phyloP scores from a whole-genome alignment of 2,797 vertebrate genomes.

The Hybognathus amarus region DNA sequence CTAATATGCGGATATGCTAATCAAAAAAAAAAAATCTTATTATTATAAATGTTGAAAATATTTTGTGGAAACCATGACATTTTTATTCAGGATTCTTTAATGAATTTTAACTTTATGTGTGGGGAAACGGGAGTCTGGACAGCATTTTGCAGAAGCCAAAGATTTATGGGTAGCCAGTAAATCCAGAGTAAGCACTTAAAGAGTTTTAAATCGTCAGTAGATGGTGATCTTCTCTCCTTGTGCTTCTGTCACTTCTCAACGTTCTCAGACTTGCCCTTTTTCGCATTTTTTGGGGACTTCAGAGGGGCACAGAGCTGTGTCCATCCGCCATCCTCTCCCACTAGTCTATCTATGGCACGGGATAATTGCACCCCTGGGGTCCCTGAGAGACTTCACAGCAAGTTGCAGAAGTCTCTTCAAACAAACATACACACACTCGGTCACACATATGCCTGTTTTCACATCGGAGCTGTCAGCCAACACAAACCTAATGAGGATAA shows the following conservation, averaged over 20 bases:
- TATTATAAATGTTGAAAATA: neutral
- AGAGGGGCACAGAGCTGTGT: constrained; percentile 64
- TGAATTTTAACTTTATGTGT: neutral
- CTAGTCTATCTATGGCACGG: constrained; percentile 63
- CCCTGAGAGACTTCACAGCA: constrained; percentile 67
- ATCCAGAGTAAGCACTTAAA: constrained; percentile 1
- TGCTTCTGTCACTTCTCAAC: constrained; percentile 32
- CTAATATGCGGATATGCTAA: neutral
- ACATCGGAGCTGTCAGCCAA: constrained; percentile 66
- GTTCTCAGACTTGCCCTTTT: constrained; percentile 47
- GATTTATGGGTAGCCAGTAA: neutral
- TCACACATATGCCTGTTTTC: constrained; percentile 55
- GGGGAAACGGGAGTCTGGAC: neutral
- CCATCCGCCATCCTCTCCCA: constrained; percentile 66
- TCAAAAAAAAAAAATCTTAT: neutral
- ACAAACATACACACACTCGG: constrained; percentile 55
- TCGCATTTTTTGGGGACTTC: constrained; percentile 59
- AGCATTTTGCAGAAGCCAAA: neutral
- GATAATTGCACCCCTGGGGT: constrained; percentile 69
- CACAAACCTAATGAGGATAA: constrained; percentile 75
- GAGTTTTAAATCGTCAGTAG: constrained; percentile 31
- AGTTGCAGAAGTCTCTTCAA: constrained; percentile 59
- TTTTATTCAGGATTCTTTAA: neutral
- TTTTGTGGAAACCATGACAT: neutral
- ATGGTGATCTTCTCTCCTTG: constrained; percentile 17